Evolutionary conservation across 2,797 vertebrate genomes (phyloP), one percentile per base, ranked within the genome.

Genomic region (Galago senegalensis): DNA sequence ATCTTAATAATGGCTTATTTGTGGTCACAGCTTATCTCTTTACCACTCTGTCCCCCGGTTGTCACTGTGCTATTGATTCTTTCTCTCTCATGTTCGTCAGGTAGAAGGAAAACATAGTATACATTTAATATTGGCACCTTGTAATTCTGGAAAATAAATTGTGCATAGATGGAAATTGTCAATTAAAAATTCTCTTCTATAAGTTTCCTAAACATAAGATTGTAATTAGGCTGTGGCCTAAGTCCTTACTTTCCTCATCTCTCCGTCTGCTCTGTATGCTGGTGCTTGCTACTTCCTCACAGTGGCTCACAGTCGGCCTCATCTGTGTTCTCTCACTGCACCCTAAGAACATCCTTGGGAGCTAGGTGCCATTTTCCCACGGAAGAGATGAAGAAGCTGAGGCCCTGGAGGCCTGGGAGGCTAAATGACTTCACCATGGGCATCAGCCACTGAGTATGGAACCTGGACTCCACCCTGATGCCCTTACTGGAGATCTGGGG

Each of bases 141-240:
- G 95, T 72, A 25, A 88, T 79, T 85, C 63, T 65, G 87, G 56
- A 79, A 92, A 94, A 96, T 96, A 97, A 96, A 95, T 13, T 7
- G 1, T 34, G 29, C 10, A 0, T 3, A 18, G n/a, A 34, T 18
- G 56, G 73, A 88, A 67, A 63, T 3, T n/a, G 86, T 83, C 80
- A 60, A 13, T 61, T 75, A 49, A 89, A 89, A 88, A 90, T 67
- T 40, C 65, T 92, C 89, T 63, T 63, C 90, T 87, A 60, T 23
- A 25, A 53, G 58, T 70, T 53, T 60, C 29, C 60, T 53, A 18
- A n/a, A 40, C 5, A 0, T 4, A 1, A 65, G 73, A 25, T 69
- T 63, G 43, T 14, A 77, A 69, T 58, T 14, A 77, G 73, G 34
- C 31, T 14, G 2, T 18, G 43, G 53, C 29, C 9, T 9, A 29